Percentiles rank a stretch among this genome's conserved stretches.
Conservation (phyloP, 2,888 invertebrate species). For the Andrena dorsata region DNA sequence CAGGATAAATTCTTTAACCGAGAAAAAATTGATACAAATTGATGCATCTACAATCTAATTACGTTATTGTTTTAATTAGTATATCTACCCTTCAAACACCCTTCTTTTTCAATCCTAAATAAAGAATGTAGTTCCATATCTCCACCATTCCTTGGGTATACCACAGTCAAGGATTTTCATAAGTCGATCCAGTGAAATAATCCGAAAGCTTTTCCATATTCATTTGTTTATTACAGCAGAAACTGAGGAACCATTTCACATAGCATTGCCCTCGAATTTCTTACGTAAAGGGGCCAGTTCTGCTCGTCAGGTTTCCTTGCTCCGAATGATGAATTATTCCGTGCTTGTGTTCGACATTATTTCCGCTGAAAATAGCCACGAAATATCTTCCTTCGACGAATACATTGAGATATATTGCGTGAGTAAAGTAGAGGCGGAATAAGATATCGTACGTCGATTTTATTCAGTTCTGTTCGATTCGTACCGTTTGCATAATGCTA, state of each 20-base stretch:
- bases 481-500: constrained; percentile 64
- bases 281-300: background rate
- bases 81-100: background rate
- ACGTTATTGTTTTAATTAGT: too few species aligned
- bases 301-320: constrained; percentile 17
- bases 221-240: background rate
- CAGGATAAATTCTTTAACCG: too few species aligned
- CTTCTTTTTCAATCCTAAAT: background rate
- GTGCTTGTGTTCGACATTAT: constrained; percentile 48
- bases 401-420: constrained; percentile 59
- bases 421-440: constrained; percentile 46
- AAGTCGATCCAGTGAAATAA: background rate
- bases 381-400: constrained; percentile 46
- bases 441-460: constrained; percentile 61
- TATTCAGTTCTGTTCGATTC: constrained; percentile 63
- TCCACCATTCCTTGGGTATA: background rate
- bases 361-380: constrained; percentile 43
- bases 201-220: background rate
- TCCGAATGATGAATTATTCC: constrained; percentile 54
- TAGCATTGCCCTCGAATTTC: background rate
- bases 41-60: too few species aligned
- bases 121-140: background rate
- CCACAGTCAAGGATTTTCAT: background rate
- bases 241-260: too few species aligned
- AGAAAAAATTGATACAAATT: too few species aligned